phyloP scores from a whole-genome alignment of 2,113 vertebrate genomes.

The Crotalus helleri region DNA sequence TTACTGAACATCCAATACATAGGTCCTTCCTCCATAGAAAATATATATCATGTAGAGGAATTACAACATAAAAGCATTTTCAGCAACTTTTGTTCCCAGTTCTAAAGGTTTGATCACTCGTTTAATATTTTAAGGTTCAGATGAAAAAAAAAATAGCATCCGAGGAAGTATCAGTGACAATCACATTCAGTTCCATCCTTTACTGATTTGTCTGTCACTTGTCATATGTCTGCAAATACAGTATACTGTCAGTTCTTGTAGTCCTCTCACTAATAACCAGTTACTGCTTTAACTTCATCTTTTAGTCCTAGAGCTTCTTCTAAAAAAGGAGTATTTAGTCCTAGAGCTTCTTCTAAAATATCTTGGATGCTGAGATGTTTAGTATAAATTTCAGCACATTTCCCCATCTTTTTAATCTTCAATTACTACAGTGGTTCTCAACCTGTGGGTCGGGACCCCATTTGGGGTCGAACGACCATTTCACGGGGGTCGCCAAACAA shows the following conservation, averaged over 20 bases:
- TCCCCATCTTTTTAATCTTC: not conserved
- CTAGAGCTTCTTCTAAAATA: not conserved
- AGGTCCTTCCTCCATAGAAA: not conserved
- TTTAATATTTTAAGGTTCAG: not conserved
- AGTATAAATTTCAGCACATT: not conserved
- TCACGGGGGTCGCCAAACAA: no score
- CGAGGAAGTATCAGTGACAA: not conserved
- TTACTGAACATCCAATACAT: not conserved
- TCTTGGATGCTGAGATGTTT: not conserved
- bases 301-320: not conserved
- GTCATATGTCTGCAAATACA: not conserved
- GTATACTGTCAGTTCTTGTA: not conserved
- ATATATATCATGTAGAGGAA: not conserved
- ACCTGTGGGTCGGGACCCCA: no score
- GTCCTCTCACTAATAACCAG: not conserved
- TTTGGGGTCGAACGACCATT: no score
- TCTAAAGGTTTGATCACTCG: not conserved
- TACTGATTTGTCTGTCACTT: not conserved
- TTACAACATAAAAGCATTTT: not conserved
- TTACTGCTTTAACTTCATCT: not conserved
- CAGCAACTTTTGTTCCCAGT: not conserved
- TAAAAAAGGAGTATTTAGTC: not conserved
- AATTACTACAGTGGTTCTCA: not conserved
- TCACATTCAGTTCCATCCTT: not conserved
- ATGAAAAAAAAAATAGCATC: not conserved